A percentile compares a stretch with the other conserved stretches of the same genome.
Evolutionary conservation across 2,888 invertebrate species (phyloP).

Genomic region (Lasiommata megera): DNA sequence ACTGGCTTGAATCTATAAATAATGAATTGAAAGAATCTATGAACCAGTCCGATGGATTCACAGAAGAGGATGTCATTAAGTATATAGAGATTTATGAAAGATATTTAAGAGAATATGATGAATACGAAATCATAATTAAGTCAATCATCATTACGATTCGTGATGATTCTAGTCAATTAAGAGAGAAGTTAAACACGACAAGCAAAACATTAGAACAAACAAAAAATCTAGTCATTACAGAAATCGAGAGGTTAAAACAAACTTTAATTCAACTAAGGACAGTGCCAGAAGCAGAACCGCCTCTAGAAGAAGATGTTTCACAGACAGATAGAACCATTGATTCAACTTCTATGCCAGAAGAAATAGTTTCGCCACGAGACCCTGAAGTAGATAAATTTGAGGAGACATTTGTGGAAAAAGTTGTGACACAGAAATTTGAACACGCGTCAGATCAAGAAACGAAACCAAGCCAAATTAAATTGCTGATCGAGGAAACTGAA

Average conservation of each 20-base stretch:
- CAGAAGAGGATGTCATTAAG: conserved; percentile 65
- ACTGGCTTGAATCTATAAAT: conserved; percentile 75
- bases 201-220: conserved; percentile 83
- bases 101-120: conserved; percentile 71
- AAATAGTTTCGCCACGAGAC: conserved; percentile 75
- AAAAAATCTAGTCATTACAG: conserved; percentile 81
- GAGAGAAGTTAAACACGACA: conserved; percentile 80
- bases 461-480: conserved; percentile 13
- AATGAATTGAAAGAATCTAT: conserved; percentile 71
- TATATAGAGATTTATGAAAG: conserved; percentile 74
- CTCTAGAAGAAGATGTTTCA: conserved; percentile 71
- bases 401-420: conserved; percentile 38
- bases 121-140: conserved; percentile 67
- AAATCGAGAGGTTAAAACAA: conserved; percentile 78
- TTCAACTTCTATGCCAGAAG: conserved; percentile 87
- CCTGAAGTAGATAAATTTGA: conserved; percentile 38
- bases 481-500: conserved; percentile 5
- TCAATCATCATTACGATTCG: conserved; percentile 68
- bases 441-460: conserved; percentile 6
- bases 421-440: neutral
- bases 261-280: conserved; percentile 65
- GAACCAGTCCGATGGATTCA: conserved; percentile 54
- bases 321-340: conserved; percentile 84
- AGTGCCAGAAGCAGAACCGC: conserved; percentile 46
- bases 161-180: conserved; percentile 75